These are phyloP conservation scores for Aphodius sticticus DNA, from an alignment of 2,888 invertebrate species.

Conservation along the genomic window DNA sequence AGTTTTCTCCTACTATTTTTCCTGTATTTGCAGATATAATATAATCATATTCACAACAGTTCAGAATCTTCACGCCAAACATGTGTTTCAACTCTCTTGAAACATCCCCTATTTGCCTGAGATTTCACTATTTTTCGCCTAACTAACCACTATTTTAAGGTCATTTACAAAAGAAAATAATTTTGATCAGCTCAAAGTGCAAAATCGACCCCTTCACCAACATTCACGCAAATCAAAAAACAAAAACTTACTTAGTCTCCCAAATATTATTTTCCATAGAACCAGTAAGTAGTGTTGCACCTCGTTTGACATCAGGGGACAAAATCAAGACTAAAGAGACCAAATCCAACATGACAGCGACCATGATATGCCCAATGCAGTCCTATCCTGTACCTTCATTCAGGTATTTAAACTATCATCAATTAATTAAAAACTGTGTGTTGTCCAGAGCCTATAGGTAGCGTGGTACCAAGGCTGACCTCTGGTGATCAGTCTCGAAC, in stretches of 20 bases:
- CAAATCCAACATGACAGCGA: constrained; percentile 57
- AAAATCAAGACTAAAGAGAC: constrained; percentile 48
- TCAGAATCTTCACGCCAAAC: too few relatives aligned
- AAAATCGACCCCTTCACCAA: too few relatives aligned
- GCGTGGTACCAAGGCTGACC: constrained; percentile 63
- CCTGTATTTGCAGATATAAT: too few relatives aligned
- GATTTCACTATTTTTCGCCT: too few relatives aligned
- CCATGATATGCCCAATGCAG: constrained; percentile 78
- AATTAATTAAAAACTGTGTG: constrained; percentile 5
- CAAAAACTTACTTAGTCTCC: constrained; percentile 15
- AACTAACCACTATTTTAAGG: too few relatives aligned
- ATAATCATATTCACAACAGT: too few relatives aligned
- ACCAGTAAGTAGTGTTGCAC: constrained; percentile 65
- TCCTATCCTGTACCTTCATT: constrained; percentile 69
- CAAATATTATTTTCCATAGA: constrained; percentile 51
- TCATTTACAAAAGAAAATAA: too few relatives aligned
- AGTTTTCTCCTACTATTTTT: too few relatives aligned
- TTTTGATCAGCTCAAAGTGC: too few relatives aligned
- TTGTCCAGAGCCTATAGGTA: constrained; percentile 63
- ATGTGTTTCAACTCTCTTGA: too few relatives aligned
- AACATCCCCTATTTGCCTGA: too few relatives aligned
- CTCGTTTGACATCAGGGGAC: constrained; percentile 58
- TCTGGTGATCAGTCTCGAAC: constrained; percentile 49
- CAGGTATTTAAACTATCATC: constrained; percentile 59
- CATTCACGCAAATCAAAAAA: background rate